Base-by-base conservation (phyloP, 1,140 invertebrate genomes). In the Drosophila burlai region DNA sequence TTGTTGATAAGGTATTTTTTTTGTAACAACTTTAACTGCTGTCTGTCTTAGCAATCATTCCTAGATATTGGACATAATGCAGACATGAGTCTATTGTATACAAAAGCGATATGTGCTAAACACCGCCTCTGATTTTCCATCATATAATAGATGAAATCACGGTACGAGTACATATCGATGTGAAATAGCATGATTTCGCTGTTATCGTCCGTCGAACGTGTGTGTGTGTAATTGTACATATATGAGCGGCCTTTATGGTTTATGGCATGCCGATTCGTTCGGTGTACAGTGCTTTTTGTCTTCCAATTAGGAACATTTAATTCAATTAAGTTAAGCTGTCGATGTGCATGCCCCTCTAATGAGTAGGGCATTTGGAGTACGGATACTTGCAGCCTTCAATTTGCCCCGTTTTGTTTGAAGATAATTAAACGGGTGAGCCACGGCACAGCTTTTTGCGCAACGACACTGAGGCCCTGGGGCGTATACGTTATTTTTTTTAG, bases 281-380 rank as follows among this genome's bases (percentile, higher is more conserved):
- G 34, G 34, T 5, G 26, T 5, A 31, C 26, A 34, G 11, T 10
- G 38, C 31, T 55, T 68, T 68, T 68, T 54, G 64, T 69, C 47
- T 69, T 55, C n/a, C 64, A 52, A 82, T 82, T 82, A 78, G 31
- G 31, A 34, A 49, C 62, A 64, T 67, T 83, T 74, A 79, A 79
- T 78, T 83, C 55, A 82, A 82, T 82, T 83, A 83, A 68, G 61
- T 82, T 82, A 63, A 81, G 66, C 61, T 43, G 58, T 36, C 68
- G 60, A 79, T 83, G 82, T 75, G 68, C 62, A 74, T 75, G 46
- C 29, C 45, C 21, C 62, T 55, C 61, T 68, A 83, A 83, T 74
- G 40, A 50, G 59, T 46, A 81, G 81, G 58, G 66, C 73, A 81
- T 71, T 65, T 49, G 50, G 50, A 55, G 82, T 66, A 69, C 49